Evolutionary conservation across 2,113 vertebrate species (phyloP), one percentile per base, ranked within the genome.

Genomic region (Periophthalmodon schlosseri): DNA sequence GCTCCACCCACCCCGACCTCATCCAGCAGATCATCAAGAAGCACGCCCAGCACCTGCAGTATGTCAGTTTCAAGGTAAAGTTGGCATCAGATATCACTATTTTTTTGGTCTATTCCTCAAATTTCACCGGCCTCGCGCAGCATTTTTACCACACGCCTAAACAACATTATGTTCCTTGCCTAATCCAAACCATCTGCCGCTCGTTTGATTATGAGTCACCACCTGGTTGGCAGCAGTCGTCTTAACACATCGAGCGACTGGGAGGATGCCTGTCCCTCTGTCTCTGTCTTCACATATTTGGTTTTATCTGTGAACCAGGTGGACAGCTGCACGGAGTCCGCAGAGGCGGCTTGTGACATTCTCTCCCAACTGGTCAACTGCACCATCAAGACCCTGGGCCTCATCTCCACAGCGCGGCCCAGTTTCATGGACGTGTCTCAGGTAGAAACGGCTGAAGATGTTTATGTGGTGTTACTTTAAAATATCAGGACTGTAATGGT

Each of bases 21-120:
- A 96, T 97, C 82, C 96, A 96, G 88, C 96, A 96, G 92, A 96
- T 97, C 88, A 96, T 98, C 88, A 96, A 95, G 92, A 96, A 86
- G 75, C 96, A 96, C 0, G 94, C 94, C 20, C 90, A 95, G 52
- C 95, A 97, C 86, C 94, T 97, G 81, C 95, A 96, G 73, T 95
- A 96, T 8, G 93, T 97, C 82, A 98, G 95, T 86, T 96, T 98
- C 90, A 97, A 96, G 94, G 95, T 96, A 90, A 86, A 73, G 80
- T 66, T 56, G 69, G 60, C 28, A 36, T 46, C 74, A 72, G 73
- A 67, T 73, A 70, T 46, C 54, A 1, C 49, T 16, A 12, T 12
- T 66, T 64, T 52, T 71, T n/a, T 68, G 15, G 24, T 57, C 0
- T 58, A 28, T 57, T 44, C 36, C 36, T 79, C 74, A 56, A 64